phyloP scores from a whole-genome alignment of 1,140 invertebrate species.

The Drosophila sp. region DNA sequence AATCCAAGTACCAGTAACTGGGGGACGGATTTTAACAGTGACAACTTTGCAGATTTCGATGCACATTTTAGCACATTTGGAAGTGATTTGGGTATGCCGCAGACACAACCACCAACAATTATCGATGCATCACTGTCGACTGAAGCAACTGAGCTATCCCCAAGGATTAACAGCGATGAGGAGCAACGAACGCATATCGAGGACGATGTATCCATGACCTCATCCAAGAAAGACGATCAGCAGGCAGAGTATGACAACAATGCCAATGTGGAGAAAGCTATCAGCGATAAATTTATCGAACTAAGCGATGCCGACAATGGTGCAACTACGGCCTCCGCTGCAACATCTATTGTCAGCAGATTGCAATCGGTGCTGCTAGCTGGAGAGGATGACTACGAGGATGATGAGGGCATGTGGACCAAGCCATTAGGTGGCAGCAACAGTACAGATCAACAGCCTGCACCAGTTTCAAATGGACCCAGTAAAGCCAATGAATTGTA shows the following conservation, averaged over 20 bases:
- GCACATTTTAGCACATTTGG: constrained; percentile 76
- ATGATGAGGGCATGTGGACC: constrained; percentile 83
- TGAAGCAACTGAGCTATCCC: constrained; percentile 12
- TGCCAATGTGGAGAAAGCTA: constrained; percentile 79
- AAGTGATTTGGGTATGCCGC: constrained; percentile 69
- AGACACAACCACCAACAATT: constrained; percentile 11
- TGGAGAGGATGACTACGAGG: constrained; percentile 79
- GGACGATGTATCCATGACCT: constrained; percentile 38
- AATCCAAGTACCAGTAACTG: constrained; percentile 60
- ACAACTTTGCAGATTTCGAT: constrained; percentile 83
- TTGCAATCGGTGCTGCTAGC: constrained; percentile 74
- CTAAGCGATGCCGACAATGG: constrained; percentile 34
- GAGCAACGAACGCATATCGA: constrained; percentile 30
- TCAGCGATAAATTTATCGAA: constrained; percentile 56
- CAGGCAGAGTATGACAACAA: constrained; percentile 81
- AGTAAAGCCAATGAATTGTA: constrained; percentile 70
- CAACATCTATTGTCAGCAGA: constrained; percentile 64
- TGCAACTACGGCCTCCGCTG: constrained; percentile 23
- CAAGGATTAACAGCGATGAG: constrained; percentile 7
- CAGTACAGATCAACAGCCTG: constrained; percentile 29
- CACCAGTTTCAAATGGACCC: constrained; percentile 64
- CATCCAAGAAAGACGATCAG: constrained; percentile 40
- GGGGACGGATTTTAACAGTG: constrained; percentile 64
- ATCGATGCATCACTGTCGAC: constrained; percentile 15
- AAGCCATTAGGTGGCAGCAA: constrained; percentile 69